phyloP scores from a whole-genome alignment of 2,113 vertebrate species.

The Drymodes brunneopygia region DNA sequence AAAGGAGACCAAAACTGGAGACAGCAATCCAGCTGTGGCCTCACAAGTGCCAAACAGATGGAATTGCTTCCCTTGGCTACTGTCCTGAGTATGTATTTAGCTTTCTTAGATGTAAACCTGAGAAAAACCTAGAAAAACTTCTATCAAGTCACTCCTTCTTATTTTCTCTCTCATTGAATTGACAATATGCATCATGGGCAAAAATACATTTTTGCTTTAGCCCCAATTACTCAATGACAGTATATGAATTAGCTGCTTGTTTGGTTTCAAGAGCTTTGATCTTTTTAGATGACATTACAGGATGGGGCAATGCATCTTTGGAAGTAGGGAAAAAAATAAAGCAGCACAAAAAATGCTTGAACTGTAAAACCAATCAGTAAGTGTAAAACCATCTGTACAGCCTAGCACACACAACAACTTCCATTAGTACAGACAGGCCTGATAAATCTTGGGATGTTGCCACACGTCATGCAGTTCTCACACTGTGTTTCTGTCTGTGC shows the following conservation, averaged over 20 bases:
- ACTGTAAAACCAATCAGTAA: constrained; percentile 44
- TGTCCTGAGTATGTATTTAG: not conserved
- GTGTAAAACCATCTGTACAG: constrained; percentile 22
- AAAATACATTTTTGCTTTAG: not conserved
- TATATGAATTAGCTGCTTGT: not conserved
- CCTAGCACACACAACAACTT: constrained; percentile 59
- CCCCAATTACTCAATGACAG: not conserved
- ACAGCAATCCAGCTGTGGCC: not conserved
- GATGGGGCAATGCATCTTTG: not conserved
- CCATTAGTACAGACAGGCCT: constrained; percentile 50
- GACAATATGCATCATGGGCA: not conserved
- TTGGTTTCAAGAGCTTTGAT: not conserved
- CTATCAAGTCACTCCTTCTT: not conserved
- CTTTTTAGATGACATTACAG: not conserved
- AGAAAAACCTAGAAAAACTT: not conserved
- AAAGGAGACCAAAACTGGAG: not conserved
- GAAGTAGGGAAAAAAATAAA: not conserved
- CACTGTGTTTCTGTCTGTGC: constrained; percentile 37
- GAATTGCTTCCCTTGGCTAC: not conserved
- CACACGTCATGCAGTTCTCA: constrained; percentile 50
- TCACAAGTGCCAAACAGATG: not conserved
- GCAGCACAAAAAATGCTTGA: not conserved
- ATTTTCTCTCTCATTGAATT: not conserved
- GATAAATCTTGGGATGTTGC: constrained; percentile 64
- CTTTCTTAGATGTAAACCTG: not conserved